Conservation (phyloP, 2,888 invertebrate genomes). For the Athrips mouffetella region DNA sequence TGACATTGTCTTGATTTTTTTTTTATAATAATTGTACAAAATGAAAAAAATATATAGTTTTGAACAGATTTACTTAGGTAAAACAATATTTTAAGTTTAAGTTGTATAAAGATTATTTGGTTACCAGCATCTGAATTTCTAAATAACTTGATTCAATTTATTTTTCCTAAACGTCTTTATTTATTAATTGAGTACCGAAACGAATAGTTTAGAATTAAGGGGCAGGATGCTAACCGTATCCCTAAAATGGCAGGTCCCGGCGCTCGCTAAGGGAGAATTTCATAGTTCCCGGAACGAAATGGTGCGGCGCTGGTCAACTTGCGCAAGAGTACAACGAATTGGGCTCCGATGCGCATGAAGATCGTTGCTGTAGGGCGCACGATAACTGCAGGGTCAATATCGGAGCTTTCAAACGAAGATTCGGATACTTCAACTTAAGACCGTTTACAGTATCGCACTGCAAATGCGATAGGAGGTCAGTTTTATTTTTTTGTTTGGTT, state of each 20-base stretch:
- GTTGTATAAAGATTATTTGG: too few relatives aligned
- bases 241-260: slow-evolving; percentile 52
- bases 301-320: slow-evolving; percentile 84
- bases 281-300: slow-evolving; percentile 83
- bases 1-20: too few relatives aligned
- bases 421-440: slow-evolving; percentile 81
- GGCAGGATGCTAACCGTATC: slow-evolving; percentile 24
- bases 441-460: slow-evolving; percentile 87
- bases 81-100: too few relatives aligned
- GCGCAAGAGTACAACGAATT: slow-evolving; percentile 80
- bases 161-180: too few relatives aligned
- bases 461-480: slow-evolving; percentile 87
- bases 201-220: too few relatives aligned
- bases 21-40: too few relatives aligned
- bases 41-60: too few relatives aligned
- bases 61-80: too few relatives aligned
- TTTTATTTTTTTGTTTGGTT: slow-evolving; percentile 42
- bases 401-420: slow-evolving; percentile 79
- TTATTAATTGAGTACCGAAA: neutral
- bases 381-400: slow-evolving; percentile 83
- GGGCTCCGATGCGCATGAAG: slow-evolving; percentile 73
- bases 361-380: slow-evolving; percentile 86
- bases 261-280: slow-evolving; percentile 73
- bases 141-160: too few relatives aligned
- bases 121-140: too few relatives aligned